A percentile compares a stretch with the other conserved stretches of the same genome.
phyloP scores from a whole-genome alignment of 2,113 vertebrate species.

The Suricata suricatta region DNA sequence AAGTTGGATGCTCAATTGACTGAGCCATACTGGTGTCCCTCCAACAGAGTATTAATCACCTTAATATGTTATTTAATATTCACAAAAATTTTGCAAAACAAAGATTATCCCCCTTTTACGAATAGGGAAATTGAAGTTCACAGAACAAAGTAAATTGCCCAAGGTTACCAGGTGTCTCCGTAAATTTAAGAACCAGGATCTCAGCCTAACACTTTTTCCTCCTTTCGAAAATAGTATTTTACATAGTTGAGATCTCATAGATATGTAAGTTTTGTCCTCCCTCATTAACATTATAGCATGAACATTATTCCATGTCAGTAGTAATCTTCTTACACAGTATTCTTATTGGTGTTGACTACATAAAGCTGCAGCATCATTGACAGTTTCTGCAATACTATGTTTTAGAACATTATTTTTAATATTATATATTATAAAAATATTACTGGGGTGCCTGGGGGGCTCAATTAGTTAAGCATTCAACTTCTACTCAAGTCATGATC shows the following conservation, averaged over 20 bases:
- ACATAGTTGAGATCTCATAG: neutral
- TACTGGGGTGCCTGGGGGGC: too few species aligned
- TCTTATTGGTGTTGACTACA: neutral
- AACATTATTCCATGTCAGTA: neutral
- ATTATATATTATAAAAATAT: too few species aligned
- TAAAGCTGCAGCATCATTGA: neutral
- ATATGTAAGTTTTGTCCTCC: neutral
- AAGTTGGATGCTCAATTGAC: too few species aligned
- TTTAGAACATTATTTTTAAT: too few species aligned
- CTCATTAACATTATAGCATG: neutral
- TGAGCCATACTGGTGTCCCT: too few species aligned
- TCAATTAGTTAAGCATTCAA: too few species aligned
- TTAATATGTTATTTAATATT: neutral
- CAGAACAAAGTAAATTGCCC: neutral
- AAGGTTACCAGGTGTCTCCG: neutral
- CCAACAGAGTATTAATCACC: neutral
- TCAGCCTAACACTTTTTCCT: neutral
- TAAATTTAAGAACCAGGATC: neutral
- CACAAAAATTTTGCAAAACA: neutral
- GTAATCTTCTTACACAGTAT: neutral
- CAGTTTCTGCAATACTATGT: neutral
- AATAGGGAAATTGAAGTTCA: neutral
- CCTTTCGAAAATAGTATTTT: neutral
- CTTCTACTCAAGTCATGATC: too few species aligned
- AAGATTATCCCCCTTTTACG: neutral